These are phyloP conservation scores for Bellardia pandia DNA, from an alignment of 2,888 invertebrate species.

Conservation along the genomic window DNA sequence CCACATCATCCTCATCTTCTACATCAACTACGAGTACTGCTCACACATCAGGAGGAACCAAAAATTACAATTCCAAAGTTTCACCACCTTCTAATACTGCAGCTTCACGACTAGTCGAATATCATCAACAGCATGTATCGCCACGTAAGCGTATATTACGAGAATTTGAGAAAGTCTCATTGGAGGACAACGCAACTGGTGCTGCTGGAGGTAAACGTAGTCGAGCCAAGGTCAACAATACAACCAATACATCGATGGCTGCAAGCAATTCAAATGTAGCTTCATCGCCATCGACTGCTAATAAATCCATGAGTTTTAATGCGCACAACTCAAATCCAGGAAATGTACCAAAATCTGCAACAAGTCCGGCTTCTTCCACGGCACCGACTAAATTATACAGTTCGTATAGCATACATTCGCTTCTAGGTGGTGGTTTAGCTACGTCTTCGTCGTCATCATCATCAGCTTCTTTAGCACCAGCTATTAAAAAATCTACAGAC, in stretches of 20 bases:
- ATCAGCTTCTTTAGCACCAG: conserved; percentile 43
- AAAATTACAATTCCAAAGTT: conserved; percentile 75
- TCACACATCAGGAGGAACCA: conserved; percentile 39
- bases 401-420: conserved; percentile 94
- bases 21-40: conserved; percentile 48
- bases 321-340: conserved; percentile 43
- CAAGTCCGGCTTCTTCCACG: conserved; percentile 67
- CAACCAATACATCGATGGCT: conserved; percentile 22
- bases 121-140: conserved; percentile 87
- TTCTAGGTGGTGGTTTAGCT: conserved; percentile 86
- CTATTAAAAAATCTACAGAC: conserved; percentile 76
- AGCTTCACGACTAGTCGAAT: conserved; percentile 82
- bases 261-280: conserved; percentile 46
- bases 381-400: conserved; percentile 85
- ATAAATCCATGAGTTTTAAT: conserved; percentile 56
- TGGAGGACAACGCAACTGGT: conserved; percentile 85
- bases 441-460: conserved; percentile 54
- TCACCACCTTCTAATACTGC: conserved; percentile 80
- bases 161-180: conserved; percentile 91
- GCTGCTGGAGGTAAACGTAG: conserved; percentile 85
- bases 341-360: conserved; percentile 62
- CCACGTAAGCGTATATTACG: conserved; percentile 93
- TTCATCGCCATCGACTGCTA: conserved; percentile 48
- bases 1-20: conserved; percentile 50
- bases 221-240: conserved; percentile 83